phyloP scores from a whole-genome alignment of 2,113 vertebrate species.

The Gymnorhina tibicen region DNA sequence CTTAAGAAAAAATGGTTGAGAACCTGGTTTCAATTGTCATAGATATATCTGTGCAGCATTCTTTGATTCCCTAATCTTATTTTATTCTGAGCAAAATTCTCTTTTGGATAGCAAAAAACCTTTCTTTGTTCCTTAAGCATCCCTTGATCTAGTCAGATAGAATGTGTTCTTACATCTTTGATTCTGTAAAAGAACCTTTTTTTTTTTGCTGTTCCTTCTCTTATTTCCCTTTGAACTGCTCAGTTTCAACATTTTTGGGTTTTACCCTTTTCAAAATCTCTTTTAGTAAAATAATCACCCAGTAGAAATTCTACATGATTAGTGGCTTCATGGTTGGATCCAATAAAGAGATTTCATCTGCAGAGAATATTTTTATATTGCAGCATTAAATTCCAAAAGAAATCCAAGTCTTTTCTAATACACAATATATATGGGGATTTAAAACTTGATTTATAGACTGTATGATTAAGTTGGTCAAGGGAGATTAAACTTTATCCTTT shows the following conservation, averaged over 20 bases:
- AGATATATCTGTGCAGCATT: background rate
- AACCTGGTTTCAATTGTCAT: conserved; percentile 43
- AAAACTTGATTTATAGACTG: conserved; percentile 36
- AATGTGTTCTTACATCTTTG: background rate
- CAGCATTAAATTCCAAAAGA: conserved; percentile 40
- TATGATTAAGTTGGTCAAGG: conserved; percentile 47
- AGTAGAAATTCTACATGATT: conserved; percentile 40
- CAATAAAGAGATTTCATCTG: conserved; percentile 44
- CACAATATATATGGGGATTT: background rate
- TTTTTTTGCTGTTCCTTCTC: background rate
- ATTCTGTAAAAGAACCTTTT: background rate
- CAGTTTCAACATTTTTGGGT: conserved; percentile 21
- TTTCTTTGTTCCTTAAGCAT: conserved; percentile 47
- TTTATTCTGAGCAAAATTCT: conserved; percentile 32
- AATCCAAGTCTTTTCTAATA: conserved; percentile 22
- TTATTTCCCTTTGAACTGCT: conserved; percentile 20
- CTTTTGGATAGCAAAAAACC: background rate
- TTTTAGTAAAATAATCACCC: conserved; percentile 30
- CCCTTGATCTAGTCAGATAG: conserved; percentile 19
- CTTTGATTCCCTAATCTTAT: conserved; percentile 49
- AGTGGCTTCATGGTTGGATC: conserved; percentile 37
- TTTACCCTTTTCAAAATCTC: conserved; percentile 23
- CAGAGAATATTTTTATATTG: conserved; percentile 47
- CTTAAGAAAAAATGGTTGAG: background rate
- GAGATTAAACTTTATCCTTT: conserved; percentile 47